These are phyloP conservation scores for Melanotaenia parkinsoni DNA, from an alignment of 2,797 vertebrate species.

Conservation along the genomic window DNA sequence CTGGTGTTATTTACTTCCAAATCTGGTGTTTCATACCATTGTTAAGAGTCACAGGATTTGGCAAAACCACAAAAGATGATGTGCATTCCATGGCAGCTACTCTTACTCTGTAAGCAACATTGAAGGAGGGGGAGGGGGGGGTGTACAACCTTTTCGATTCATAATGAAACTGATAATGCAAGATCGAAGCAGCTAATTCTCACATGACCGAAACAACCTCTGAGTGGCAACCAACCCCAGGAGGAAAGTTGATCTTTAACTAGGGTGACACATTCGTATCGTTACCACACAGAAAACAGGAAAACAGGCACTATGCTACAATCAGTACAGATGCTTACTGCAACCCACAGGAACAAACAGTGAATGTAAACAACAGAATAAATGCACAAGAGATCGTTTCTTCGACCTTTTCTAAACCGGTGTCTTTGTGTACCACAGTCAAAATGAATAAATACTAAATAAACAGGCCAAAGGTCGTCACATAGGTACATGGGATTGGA, in stretches of 20 bases:
- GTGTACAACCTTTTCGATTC: slow-evolving; percentile 26
- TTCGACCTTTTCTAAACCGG: slow-evolving; percentile 13
- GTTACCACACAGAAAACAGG: slow-evolving; percentile 17
- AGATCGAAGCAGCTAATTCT: background rate
- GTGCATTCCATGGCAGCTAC: slow-evolving; percentile 3
- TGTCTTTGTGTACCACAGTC: slow-evolving; percentile 27
- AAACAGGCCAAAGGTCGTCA: slow-evolving; percentile 65
- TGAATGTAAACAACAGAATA: slow-evolving; percentile 47
- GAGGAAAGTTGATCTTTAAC: slow-evolving; percentile 13
- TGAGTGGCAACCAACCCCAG: background rate
- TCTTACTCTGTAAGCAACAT: slow-evolving; percentile 41
- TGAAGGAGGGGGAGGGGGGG: slow-evolving; percentile 6
- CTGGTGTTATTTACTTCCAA: slow-evolving; percentile 59
- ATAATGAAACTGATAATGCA: slow-evolving; percentile 45
- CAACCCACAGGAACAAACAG: slow-evolving; percentile 47
- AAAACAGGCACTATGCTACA: slow-evolving; percentile 6
- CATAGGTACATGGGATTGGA: slow-evolving; percentile 48
- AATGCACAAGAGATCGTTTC: slow-evolving; percentile 26
- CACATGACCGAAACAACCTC: slow-evolving; percentile 6
- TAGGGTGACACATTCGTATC: slow-evolving; percentile 28
- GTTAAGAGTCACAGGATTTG: slow-evolving; percentile 68
- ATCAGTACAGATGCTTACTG: slow-evolving; percentile 23
- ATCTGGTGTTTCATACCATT: slow-evolving; percentile 68
- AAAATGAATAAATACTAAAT: slow-evolving; percentile 77
- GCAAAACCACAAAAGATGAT: slow-evolving; percentile 49